Percentiles rank a stretch among this genome's conserved stretches.
These are phyloP conservation scores for Gryllus bimaculatus DNA, from an alignment of 1,140 invertebrate genomes.

Conservation along the genomic window DNA sequence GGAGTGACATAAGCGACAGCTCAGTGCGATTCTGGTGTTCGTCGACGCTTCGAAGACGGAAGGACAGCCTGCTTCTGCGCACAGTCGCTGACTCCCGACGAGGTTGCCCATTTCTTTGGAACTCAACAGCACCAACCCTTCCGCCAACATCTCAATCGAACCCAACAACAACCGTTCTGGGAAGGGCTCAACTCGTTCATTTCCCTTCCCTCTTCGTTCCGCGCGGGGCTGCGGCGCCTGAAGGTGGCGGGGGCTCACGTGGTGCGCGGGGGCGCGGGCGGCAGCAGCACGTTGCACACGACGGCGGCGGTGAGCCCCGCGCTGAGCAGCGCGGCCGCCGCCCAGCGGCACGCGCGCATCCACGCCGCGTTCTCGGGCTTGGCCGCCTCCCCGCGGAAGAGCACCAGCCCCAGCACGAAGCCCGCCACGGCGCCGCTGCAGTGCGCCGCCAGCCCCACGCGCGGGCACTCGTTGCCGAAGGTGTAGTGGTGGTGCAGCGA, in stretches of 20 bases:
- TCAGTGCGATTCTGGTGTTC: too few species aligned
- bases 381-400: constrained; percentile 6
- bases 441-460: constrained; percentile 70
- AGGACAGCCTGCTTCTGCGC: too few species aligned
- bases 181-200: too few species aligned
- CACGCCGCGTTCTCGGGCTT: constrained; percentile 36
- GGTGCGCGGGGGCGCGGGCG: constrained; percentile 31
- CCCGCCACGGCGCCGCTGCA: constrained; percentile 69
- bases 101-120: too few species aligned
- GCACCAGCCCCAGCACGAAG: constrained; percentile 58
- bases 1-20: too few species aligned
- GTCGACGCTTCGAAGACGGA: too few species aligned
- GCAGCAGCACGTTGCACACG: constrained; percentile 36
- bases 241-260: constrained; percentile 26
- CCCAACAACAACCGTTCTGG: too few species aligned
- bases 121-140: too few species aligned
- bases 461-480: constrained; percentile 37
- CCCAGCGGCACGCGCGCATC: constrained; percentile 34
- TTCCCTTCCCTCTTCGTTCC: too few species aligned
- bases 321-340: constrained; percentile 34
- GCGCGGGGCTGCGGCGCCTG: too few species aligned
- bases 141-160: too few species aligned
- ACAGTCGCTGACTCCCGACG: too few species aligned
- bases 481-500: constrained; percentile 37
- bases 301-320: constrained; percentile 35